Conservation (phyloP, 2,113 vertebrate genomes). For the Takifugu bimaculatus region DNA sequence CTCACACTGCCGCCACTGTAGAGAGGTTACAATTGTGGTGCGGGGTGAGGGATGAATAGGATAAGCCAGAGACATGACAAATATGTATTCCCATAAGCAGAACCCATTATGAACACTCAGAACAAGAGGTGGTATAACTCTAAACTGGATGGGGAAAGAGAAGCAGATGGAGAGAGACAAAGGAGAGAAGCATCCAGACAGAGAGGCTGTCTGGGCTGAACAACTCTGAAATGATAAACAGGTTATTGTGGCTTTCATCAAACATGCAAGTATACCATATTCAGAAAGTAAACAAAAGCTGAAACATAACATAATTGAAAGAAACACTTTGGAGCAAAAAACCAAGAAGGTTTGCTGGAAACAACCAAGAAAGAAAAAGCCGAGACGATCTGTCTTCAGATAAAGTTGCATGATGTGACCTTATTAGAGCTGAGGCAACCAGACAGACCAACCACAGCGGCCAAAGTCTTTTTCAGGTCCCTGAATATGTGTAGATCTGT, state of each 20-base stretch:
- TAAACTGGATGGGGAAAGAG: constrained; percentile 12
- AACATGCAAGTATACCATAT: background rate
- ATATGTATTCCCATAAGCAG: constrained; percentile 63
- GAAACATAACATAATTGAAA: constrained; percentile 3
- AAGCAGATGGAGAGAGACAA: constrained; percentile 1
- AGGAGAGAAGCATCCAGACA: background rate
- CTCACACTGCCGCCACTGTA: background rate
- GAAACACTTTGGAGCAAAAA: too few relatives aligned
- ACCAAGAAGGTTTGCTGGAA: too few relatives aligned
- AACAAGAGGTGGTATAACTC: constrained; percentile 46
- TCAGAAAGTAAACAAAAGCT: background rate
- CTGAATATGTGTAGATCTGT: too few relatives aligned
- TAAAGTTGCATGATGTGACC: too few relatives aligned
- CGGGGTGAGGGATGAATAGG: constrained; percentile 45
- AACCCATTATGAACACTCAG: constrained; percentile 54
- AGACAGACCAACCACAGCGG: too few relatives aligned
- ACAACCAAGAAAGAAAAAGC: too few relatives aligned
- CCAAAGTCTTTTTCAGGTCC: too few relatives aligned
- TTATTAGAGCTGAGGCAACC: too few relatives aligned
- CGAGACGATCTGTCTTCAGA: too few relatives aligned
- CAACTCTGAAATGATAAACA: constrained; percentile 5
- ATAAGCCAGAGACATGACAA: constrained; percentile 54
- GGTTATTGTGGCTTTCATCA: constrained; percentile 24
- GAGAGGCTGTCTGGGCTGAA: constrained; percentile 3
- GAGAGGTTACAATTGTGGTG: constrained; percentile 6